Conservation (phyloP, 2,113 vertebrate species). For the Pseudonaja textilis region DNA sequence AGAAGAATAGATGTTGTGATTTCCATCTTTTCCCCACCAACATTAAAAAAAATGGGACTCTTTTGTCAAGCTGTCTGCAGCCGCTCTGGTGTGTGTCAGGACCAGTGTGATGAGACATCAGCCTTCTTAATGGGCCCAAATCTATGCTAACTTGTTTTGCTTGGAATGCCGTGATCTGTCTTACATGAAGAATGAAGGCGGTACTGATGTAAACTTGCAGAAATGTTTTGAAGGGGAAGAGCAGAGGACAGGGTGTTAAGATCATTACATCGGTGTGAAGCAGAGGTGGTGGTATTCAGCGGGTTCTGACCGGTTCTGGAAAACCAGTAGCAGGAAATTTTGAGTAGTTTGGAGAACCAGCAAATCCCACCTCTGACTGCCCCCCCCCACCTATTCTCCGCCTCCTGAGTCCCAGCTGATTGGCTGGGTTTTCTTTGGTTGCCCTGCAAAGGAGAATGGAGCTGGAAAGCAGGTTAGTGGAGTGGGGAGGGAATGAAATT, state of each 20-base stretch:
- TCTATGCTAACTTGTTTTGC: conserved; percentile 44
- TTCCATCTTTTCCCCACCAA: not conserved
- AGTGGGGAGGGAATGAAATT: too few relatives aligned
- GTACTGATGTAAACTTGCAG: not conserved
- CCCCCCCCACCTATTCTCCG: too few relatives aligned
- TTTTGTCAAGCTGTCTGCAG: not conserved
- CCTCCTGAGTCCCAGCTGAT: too few relatives aligned
- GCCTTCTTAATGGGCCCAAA: conserved; percentile 41
- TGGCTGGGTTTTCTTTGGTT: too few relatives aligned
- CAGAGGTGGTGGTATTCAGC: too few relatives aligned
- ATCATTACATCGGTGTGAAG: too few relatives aligned
- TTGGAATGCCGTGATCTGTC: not conserved
- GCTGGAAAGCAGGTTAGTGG: too few relatives aligned
- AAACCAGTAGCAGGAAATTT: too few relatives aligned
- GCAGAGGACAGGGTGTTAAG: not conserved
- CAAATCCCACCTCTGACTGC: too few relatives aligned
- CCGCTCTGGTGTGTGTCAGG: conserved; percentile 17
- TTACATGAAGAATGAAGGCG: conserved; percentile 32
- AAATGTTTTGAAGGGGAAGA: conserved; percentile 29
- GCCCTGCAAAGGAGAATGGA: too few relatives aligned
- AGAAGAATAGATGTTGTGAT: not conserved
- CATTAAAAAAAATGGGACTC: conserved; percentile 16
- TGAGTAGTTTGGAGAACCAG: too few relatives aligned
- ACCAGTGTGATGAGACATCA: conserved; percentile 15
- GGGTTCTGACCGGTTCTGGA: too few relatives aligned